Base-by-base conservation (phyloP, 2,888 invertebrate genomes). In the Nysson spinosus region DNA sequence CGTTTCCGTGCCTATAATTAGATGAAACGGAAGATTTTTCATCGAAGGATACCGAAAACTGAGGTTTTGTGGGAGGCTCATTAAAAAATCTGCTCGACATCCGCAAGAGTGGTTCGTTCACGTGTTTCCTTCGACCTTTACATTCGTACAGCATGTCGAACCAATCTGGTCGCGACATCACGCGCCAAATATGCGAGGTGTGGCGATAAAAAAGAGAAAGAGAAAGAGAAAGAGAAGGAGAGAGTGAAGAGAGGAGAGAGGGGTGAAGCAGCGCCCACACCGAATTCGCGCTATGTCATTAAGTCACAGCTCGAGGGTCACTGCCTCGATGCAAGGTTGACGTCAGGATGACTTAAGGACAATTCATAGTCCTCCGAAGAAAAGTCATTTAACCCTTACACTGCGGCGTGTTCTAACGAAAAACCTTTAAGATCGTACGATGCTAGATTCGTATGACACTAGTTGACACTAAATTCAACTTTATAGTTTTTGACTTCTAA, bases 101-200 rank as follows among this genome's bases (percentile, higher is more conserved):
- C 72, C 63, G 61, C 56, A 60, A 40, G 26, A 9, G 32, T 58
- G 61, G 66, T 69, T 68, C 61, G 66, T 75, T 68, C 76, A 76
- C 70, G 75, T n/a, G n/a, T n/a, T n/a, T n/a, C 68, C 47, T 75
- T 34, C 75, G 76, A 75, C 75, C 75, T 75, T 76, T 75, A 76
- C 76, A 76, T 75, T 76, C 68, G 75, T 75, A 76, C 74, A 73
- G 71, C 73, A 74, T 73, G 75, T 76, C 75, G 77, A 78, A 79
- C 72, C 78, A 76, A 79, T 78, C 78, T 75, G 75, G 75, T 78
- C 77, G 77, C 82, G 82, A 75, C 80, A 84, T 84, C 81, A 83
- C 80, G 82, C 81, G 82, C 82, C 81, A 85, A 85, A 83, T 84
- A 85, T 85, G 83, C 79, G 84, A 85, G 85, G 85, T 82, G 85